Percentiles rank a stretch among this genome's conserved stretches.
Evolutionary conservation across 92 coral and sea anemone species (phyloP).

Genomic region (Scolanthus callimorphus): DNA sequence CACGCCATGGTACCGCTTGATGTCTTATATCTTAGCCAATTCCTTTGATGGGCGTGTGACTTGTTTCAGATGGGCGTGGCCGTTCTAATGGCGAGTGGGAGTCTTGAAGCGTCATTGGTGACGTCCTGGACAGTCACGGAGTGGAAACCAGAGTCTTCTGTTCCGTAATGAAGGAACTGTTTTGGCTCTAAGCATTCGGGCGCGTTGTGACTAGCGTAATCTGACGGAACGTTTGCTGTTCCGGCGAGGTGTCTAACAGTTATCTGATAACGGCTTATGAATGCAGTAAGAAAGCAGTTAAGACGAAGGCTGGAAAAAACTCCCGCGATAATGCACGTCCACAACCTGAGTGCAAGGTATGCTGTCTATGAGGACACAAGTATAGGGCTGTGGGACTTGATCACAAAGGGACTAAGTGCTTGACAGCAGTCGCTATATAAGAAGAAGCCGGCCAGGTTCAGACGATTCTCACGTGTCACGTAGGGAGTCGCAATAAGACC

Average conservation of each 20-base stretch:
- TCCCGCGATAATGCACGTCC: constrained; percentile 33
- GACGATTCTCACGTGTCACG: constrained; percentile 16
- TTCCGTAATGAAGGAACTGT: constrained; percentile 28
- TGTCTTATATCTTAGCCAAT: constrained; percentile 11
- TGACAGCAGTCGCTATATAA: constrained; percentile 38
- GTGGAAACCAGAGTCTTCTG: constrained; percentile 40
- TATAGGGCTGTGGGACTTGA: constrained; percentile 31
- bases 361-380: constrained; percentile 43
- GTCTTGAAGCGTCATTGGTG: neutral
- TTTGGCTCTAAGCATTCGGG: constrained; percentile 38
- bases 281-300: too few relatives aligned
- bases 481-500: constrained; percentile 40
- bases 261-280: too few relatives aligned
- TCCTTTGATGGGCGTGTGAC: constrained; percentile 42
- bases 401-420: constrained; percentile 50
- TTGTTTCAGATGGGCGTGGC: constrained; percentile 44
- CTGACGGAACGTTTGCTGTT: too few relatives aligned
- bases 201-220: too few relatives aligned
- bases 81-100: constrained; percentile 27
- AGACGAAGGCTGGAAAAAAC: too few relatives aligned
- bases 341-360: constrained; percentile 53
- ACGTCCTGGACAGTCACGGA: constrained; percentile 36
- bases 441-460: constrained; percentile 54
- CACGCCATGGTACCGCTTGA: constrained; percentile 25
- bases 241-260: too few relatives aligned